Evolutionary conservation across 2,113 vertebrate genomes (phyloP), one percentile per base, ranked within the genome.

Genomic region (Ginglymostoma cirratum): DNA sequence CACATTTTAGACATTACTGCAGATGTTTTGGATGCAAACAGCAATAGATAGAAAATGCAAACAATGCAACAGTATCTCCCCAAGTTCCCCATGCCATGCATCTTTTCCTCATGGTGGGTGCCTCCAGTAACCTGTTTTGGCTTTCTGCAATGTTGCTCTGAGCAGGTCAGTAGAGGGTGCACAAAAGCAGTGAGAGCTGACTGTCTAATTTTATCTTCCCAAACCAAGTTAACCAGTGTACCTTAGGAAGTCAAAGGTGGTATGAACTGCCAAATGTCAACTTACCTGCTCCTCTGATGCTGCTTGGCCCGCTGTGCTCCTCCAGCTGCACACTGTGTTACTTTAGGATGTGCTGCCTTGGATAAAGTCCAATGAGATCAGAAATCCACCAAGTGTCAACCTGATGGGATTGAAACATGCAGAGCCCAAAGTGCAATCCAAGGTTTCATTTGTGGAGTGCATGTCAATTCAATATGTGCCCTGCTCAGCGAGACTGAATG

Each of bases 131-230:
- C 55, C 14, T 34, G 19, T 15, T 90, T 19, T 19, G 55, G 30
- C 55, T 65, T 92, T 15, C 55, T 5, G 89, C 38, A n/a, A 66
- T 48, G 42, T 45, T 72, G 45, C 30, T 48, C 42, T 52, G 93
- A 95, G 70, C 66, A 34, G 24, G 66, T 95, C 94, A 76, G 66
- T 34, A 72, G 66, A 95, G 94, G 94, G 67, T 95, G 94, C 94
- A 95, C 67, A 95, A 70, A 94, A 72, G 93, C 69, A 95, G n/a
- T 48, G 30, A 52, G 27, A 45, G 34, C 48, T 48, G 23, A 27
- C 67, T 48, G 67, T 48, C 24, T 61, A 65, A 92, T 66, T 23
- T 70, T 72, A 72, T 76, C 42, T 72, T 72, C 42, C 30, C 24
- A 69, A 45, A 72, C 42, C 69, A 70, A 70, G 24, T 23, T 67